Evolutionary conservation across 2,888 invertebrate species (phyloP).

Genomic region (Cetonia aurata): DNA sequence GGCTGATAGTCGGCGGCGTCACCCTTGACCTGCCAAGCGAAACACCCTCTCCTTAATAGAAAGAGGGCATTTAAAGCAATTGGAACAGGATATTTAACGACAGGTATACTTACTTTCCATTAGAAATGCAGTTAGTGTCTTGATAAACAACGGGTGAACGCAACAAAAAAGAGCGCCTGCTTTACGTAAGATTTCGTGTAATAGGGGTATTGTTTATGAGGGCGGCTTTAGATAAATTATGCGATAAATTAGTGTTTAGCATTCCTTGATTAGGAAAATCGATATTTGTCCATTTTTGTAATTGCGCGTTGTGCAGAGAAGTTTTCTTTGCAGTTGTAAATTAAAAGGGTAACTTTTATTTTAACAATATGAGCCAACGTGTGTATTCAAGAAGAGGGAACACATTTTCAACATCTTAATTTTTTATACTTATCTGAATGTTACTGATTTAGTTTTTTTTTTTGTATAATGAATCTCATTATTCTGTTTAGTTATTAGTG

Average conservation of each 20-base stretch:
- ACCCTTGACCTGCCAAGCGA: slow-evolving; percentile 54
- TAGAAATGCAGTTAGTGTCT: slow-evolving; percentile 36
- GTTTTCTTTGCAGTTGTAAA: too few species aligned
- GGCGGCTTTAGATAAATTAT: slow-evolving; percentile 14
- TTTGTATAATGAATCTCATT: too few species aligned
- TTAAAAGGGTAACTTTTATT: too few species aligned
- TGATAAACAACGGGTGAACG: slow-evolving; percentile 14
- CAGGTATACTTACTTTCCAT: slow-evolving; percentile 40
- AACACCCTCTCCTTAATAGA: slow-evolving; percentile 50
- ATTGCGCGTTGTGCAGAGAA: too few species aligned
- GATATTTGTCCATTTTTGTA: too few species aligned
- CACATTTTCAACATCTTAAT: too few species aligned
- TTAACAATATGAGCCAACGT: too few species aligned
- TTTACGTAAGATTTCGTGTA: slow-evolving; percentile 1
- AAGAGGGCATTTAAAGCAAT: slow-evolving; percentile 37
- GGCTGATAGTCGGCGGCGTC: slow-evolving; percentile 53
- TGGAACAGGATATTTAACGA: slow-evolving; percentile 40
- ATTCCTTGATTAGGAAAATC: too few species aligned
- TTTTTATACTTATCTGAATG: too few species aligned
- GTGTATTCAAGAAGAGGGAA: too few species aligned
- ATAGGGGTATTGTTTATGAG: slow-evolving; percentile 24
- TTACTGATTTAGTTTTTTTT: too few species aligned
- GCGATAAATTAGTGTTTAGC: neutral
- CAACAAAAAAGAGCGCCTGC: slow-evolving; percentile 5
- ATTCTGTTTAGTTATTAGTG: too few species aligned